Conservation (phyloP, 2,888 invertebrate genomes). For the Tethea ocularis region DNA sequence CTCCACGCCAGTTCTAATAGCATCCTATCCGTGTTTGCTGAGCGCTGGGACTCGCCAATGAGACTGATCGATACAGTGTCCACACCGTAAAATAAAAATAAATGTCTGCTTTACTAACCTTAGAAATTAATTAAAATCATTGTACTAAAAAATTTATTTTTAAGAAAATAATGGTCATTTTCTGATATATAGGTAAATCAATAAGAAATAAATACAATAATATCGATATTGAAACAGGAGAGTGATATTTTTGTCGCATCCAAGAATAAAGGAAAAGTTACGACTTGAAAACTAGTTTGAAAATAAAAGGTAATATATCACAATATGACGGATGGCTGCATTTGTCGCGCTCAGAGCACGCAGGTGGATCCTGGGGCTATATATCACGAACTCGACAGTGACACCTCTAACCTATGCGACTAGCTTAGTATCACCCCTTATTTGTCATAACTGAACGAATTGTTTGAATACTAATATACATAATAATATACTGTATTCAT, state of each 20-base stretch:
- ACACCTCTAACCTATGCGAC: constrained; percentile 26
- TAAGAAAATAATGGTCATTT: no score
- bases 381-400: constrained; percentile 35
- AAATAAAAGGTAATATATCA: constrained; percentile 35
- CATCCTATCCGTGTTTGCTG: no score
- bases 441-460: constrained; percentile 41
- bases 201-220: no score
- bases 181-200: no score
- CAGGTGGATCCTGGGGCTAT: constrained; percentile 34
- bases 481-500: background rate
- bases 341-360: constrained; percentile 41
- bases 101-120: no score
- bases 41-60: no score
- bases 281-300: constrained; percentile 7
- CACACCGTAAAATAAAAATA: no score
- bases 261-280: background rate
- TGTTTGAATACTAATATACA: constrained; percentile 12
- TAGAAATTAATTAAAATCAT: no score
- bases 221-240: no score
- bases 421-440: constrained; percentile 43
- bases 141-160: no score
- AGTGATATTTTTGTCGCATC: background rate
- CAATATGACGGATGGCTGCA: constrained; percentile 49
- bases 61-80: no score
- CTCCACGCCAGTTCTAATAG: no score